Evolutionary conservation across 2,888 invertebrate species (phyloP).

Genomic region (Didymodactylos carnosus): DNA sequence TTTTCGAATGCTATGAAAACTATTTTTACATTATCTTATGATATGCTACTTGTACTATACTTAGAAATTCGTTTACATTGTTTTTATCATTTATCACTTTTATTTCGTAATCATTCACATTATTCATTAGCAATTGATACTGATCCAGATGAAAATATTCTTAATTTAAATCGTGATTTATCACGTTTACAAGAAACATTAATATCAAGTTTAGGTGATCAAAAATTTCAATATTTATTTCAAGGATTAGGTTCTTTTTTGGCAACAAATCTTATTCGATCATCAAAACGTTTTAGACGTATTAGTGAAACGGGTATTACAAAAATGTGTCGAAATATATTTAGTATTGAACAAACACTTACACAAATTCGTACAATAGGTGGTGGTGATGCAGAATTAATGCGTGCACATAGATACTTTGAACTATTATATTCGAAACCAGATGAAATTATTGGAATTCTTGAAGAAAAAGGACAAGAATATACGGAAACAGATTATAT

Average conservation of each 20-base stretch:
- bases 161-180: constrained; percentile 7
- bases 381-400: constrained; percentile 11
- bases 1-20: neutral
- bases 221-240: constrained; percentile 3
- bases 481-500: constrained; percentile 3
- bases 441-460: constrained; percentile 4
- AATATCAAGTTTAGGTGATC: neutral
- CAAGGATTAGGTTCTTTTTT: constrained; percentile 9
- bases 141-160: constrained; percentile 8
- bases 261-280: constrained; percentile 4
- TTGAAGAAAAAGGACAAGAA: constrained; percentile 3
- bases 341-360: constrained; percentile 9
- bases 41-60: constrained; percentile 6
- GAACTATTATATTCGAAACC: constrained; percentile 7
- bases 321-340: constrained; percentile 14
- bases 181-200: constrained; percentile 8
- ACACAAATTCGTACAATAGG: neutral
- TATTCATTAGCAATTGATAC: constrained; percentile 7
- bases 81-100: constrained; percentile 7
- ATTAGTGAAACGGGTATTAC: constrained; percentile 7
- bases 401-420: constrained; percentile 9
- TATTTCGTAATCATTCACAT: neutral
- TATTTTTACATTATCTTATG: neutral
- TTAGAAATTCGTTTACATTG: constrained; percentile 11
- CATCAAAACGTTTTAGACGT: constrained; percentile 1